Conservation (phyloP, 2,888 invertebrate genomes). For the Pelosia muscerda region DNA sequence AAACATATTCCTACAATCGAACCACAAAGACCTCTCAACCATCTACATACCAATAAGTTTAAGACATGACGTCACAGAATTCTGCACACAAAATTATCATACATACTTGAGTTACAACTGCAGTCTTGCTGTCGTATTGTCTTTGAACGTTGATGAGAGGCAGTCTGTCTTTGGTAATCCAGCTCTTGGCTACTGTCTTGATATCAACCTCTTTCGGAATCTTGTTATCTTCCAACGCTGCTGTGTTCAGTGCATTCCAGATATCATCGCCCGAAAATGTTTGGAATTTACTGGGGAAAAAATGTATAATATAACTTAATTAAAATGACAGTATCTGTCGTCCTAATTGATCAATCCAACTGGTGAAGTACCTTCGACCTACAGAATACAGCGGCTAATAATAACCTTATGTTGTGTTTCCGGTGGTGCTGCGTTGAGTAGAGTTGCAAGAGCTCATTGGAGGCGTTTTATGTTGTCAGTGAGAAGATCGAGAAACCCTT, state of each 20-base stretch:
- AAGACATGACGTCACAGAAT: background rate
- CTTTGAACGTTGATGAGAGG: slow-evolving; percentile 91
- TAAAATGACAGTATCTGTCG: too few species aligned
- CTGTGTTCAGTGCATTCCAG: slow-evolving; percentile 91
- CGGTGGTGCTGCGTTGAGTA: too few species aligned
- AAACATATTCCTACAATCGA: too few species aligned
- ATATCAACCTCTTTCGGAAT: slow-evolving; percentile 84
- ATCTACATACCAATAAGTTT: background rate
- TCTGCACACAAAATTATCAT: background rate
- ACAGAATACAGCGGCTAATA: too few species aligned
- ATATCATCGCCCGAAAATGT: slow-evolving; percentile 93
- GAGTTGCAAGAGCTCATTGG: too few species aligned
- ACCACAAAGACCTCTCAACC: background rate
- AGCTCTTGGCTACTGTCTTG: slow-evolving; percentile 91
- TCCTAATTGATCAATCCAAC: too few species aligned
- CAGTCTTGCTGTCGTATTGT: slow-evolving; percentile 88
- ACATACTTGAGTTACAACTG: slow-evolving; percentile 88
- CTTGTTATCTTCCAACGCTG: slow-evolving; percentile 87
- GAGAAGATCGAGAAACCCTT: too few species aligned
- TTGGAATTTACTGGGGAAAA: slow-evolving; percentile 89
- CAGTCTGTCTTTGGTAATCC: slow-evolving; percentile 93
- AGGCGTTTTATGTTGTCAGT: too few species aligned
- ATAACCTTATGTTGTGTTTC: too few species aligned
- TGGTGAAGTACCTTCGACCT: too few species aligned
- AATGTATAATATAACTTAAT: too few species aligned